Conservation (phyloP, 2,888 invertebrate genomes). For the Drepanosiphum platanoidis region DNA sequence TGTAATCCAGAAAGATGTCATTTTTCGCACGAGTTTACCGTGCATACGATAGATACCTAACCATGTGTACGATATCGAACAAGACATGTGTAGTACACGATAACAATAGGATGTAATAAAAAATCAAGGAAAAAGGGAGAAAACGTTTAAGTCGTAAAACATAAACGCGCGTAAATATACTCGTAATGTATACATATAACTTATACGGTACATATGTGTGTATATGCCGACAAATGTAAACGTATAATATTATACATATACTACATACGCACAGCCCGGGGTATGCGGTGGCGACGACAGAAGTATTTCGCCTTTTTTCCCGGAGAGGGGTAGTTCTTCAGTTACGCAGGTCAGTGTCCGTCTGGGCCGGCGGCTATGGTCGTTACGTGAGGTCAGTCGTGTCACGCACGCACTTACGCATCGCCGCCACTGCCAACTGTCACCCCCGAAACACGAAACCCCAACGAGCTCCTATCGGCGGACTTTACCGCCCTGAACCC, state of each 20-base stretch:
- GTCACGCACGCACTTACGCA: constrained; percentile 59
- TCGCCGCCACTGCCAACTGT: not conserved
- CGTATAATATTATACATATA: too few relatives aligned
- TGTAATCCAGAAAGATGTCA: too few relatives aligned
- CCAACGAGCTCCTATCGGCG: not conserved
- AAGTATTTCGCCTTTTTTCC: constrained; percentile 6
- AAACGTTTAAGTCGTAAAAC: not conserved
- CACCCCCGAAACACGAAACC: not conserved
- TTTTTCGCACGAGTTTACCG: too few relatives aligned
- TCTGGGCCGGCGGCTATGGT: constrained; percentile 55
- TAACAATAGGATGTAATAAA: too few relatives aligned
- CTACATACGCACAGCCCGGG: too few relatives aligned
- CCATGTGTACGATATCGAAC: too few relatives aligned
- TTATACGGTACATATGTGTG: too few relatives aligned
- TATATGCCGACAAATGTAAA: too few relatives aligned
- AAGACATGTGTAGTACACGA: too few relatives aligned
- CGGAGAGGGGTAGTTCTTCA: constrained; percentile 39
- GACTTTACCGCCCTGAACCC: not conserved
- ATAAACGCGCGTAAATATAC: too few relatives aligned
- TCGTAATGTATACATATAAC: too few relatives aligned
- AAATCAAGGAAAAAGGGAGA: not conserved
- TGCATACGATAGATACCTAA: too few relatives aligned
- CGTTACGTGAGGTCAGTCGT: constrained; percentile 61
- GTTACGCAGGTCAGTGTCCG: constrained; percentile 62
- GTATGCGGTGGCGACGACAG: not conserved